Base-by-base conservation (phyloP, 1,140 invertebrate species). In the Nasonia giraulti region DNA sequence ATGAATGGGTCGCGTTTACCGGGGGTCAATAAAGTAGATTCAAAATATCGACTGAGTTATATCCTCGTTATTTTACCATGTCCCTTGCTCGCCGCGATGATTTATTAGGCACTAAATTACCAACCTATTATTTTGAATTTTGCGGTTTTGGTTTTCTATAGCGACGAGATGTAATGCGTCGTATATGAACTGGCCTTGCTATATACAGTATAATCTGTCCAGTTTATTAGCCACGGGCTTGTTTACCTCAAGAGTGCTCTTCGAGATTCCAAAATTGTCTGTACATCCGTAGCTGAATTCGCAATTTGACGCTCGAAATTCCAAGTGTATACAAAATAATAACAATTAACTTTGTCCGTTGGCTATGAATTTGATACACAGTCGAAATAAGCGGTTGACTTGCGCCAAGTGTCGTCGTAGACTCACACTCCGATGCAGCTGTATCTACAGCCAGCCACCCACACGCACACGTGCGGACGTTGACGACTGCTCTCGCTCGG, bases 11-110 rank as follows among this genome's bases (percentile, higher is more conserved):
- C 20, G 31, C 20, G 31, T 11, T 82, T 83, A 83, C 74, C 81
- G 27, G 20, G 8, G 81, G 81, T 47, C 81, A 76, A 69, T 83
- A 83, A 83, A 83, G 81, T 62, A 83, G 81, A 14, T 68, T 44
- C 12, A 69, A 68, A 62, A 68, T 83, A 83, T 77, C 74, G 81
- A 83, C 81, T 68, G 74, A 83, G 73, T 68, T 68, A 23, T 23
- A 55, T n/a, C 14, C 68, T 1, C 23, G 11, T 31, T 71, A 11
- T 66, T 62, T 82, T 82, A 82, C 44, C 71, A 66, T 75, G 2
- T 40, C 27, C 12, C n/a, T 82, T 44, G 33, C 44, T 71, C 31
- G 1, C 31, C 10, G 12, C 31, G 27, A 27, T 71, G 68, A 11
- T 69, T 69, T 69, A 69, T 23, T 69, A 23, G 27, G 8, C 66